These are phyloP conservation scores for Syngnathus floridae DNA, from an alignment of 2,113 vertebrate genomes.

Conservation along the genomic window DNA sequence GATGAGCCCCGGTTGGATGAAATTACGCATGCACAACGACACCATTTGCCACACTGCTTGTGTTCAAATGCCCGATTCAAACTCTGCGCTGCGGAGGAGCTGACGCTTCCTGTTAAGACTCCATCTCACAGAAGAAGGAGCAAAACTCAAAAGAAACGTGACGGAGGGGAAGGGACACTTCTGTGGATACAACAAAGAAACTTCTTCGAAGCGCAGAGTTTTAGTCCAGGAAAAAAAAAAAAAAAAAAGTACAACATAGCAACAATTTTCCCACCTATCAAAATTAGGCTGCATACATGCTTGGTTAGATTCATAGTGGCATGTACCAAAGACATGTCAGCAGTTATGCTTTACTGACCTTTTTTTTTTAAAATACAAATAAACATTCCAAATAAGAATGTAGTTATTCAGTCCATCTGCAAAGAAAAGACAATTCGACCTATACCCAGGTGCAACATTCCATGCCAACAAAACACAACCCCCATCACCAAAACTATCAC, in stretches of 20 bases:
- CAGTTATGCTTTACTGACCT: neutral
- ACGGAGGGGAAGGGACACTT: slow-evolving; percentile 45
- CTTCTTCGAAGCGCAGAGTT: slow-evolving; percentile 70
- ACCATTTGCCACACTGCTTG: slow-evolving; percentile 6
- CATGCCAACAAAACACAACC: slow-evolving; percentile 47
- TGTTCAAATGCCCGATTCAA: slow-evolving; percentile 50
- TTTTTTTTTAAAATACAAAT: neutral
- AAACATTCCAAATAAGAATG: slow-evolving; percentile 5
- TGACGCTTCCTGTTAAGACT: slow-evolving; percentile 32
- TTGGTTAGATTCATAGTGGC: slow-evolving; percentile 21
- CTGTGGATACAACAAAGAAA: slow-evolving; percentile 62
- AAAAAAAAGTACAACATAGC: slow-evolving; percentile 57
- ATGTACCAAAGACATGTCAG: slow-evolving; percentile 40
- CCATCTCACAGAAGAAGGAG: slow-evolving; percentile 25
- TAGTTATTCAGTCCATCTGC: slow-evolving; percentile 7
- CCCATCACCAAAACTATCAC: slow-evolving; percentile 35
- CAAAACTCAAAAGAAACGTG: slow-evolving; percentile 19
- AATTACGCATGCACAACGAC: slow-evolving; percentile 41
- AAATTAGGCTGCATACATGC: slow-evolving; percentile 44
- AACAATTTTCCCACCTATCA: slow-evolving; percentile 23
- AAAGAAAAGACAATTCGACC: slow-evolving; percentile 15
- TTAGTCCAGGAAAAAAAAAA: slow-evolving; percentile 66
- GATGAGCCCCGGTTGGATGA: neutral
- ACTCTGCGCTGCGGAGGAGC: slow-evolving; percentile 64
- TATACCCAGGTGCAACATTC: slow-evolving; percentile 21